Base-by-base conservation (phyloP, 2,113 vertebrate genomes). In the Rhabdomys dilectus region DNA sequence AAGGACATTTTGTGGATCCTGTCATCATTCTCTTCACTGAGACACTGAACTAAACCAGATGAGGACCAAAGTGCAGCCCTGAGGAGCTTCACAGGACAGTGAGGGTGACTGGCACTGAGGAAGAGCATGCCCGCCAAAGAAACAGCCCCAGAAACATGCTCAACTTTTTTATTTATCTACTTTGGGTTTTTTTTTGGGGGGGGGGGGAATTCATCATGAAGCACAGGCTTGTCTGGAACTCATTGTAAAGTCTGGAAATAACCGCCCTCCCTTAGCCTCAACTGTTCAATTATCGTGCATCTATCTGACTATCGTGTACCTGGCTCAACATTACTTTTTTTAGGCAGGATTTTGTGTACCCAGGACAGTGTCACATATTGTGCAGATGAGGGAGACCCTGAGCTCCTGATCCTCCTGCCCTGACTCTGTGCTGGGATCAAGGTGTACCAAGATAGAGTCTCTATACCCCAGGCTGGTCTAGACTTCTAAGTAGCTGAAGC, bases 1-100 rank as follows among this genome's bases (percentile, higher is more conserved):
- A 91, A 96, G 96, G 95, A 98, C 97, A 97, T 95, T 39, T 29
- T 97, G 78, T 81, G 82, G 94, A 16, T 76, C 87, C 42, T 93
- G 91, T 92, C 88, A 88, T 87, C 75, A 76, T 82, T 76, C 51
- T 75, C 56, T 90, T 88, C 24, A 39, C 19, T 73, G 84, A 85
- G 76, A 89, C 78, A 85, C 17, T 29, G 34, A 86, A 72, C 88
- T 70, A 75, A 85, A 42, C 89, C 89, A 80, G 78, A 42, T 22
- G 13, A 31, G 60, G 39, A 70, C 3, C 16, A 6, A 85, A 95
- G 96, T 85, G 31, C 60, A 73, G 75, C 64, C 58, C 62, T 45
- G 45, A 62, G 85, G 19, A 80, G 72, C 29, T 66, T 85, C 81
- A 77, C 22, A 68, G 17, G 51, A 22, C 7, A 39, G 36, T 64